phyloP scores from a whole-genome alignment of 2,797 vertebrate species.

The Micromesistius poutassou region DNA sequence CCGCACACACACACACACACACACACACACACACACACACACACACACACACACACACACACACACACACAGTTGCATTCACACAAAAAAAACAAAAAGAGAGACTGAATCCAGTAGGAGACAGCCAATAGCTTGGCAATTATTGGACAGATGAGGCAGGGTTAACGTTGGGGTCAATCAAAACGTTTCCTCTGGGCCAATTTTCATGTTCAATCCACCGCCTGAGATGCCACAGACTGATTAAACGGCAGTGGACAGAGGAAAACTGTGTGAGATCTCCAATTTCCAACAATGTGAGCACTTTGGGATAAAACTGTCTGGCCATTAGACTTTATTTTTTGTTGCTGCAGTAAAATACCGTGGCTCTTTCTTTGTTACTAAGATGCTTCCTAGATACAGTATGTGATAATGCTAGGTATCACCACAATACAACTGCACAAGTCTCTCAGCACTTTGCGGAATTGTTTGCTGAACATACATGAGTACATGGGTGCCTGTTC shows the following conservation, averaged over 20 bases:
- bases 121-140: conserved; percentile 24
- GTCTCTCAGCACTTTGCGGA: neutral
- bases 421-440: neutral
- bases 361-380: neutral
- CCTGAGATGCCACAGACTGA: conserved; percentile 47
- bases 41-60: conserved; percentile 26
- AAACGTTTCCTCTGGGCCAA: conserved; percentile 47
- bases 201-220: conserved; percentile 48
- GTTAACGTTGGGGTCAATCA: conserved; percentile 42
- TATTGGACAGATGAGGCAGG: conserved; percentile 38
- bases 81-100: conserved; percentile 28
- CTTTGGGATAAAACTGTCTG: conserved; percentile 19
- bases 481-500: neutral
- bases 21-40: conserved; percentile 31
- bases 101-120: conserved; percentile 28
- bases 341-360: neutral
- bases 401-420: neutral
- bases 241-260: conserved; percentile 41
- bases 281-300: conserved; percentile 32
- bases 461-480: neutral
- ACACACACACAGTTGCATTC: conserved; percentile 23
- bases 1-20: too few species aligned
- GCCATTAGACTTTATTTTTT: neutral
- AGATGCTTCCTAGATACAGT: neutral
- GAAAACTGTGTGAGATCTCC: conserved; percentile 44